Percentiles rank a stretch among this genome's conserved stretches.
Conservation (phyloP, 2,888 invertebrate genomes). For the Cephus sareptanus region DNA sequence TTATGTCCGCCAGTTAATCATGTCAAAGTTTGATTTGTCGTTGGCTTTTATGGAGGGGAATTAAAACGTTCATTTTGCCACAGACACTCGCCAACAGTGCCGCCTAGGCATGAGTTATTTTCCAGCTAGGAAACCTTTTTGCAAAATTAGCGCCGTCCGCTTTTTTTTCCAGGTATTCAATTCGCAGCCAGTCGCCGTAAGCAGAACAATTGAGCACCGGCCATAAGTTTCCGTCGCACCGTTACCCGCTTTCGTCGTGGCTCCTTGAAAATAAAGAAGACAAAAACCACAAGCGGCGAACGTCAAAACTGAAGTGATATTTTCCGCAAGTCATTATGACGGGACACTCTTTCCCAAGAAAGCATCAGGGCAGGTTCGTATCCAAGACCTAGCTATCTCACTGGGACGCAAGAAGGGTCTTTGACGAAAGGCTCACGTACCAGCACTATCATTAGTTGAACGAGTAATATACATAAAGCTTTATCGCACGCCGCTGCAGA, state of each 20-base stretch:
- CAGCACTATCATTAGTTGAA: constrained; percentile 38
- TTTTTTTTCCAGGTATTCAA: constrained; percentile 17
- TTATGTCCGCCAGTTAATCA: constrained; percentile 65
- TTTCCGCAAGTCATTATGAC: too few species aligned
- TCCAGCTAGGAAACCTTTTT: constrained; percentile 52
- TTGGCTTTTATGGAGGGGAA: constrained; percentile 65
- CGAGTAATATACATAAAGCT: constrained; percentile 48
- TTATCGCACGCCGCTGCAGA: constrained; percentile 41
- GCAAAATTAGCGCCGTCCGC: constrained; percentile 56
- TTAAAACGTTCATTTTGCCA: constrained; percentile 66
- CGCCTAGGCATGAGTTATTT: constrained; percentile 56
- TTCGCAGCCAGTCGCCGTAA: background rate
- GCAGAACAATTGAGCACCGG: background rate
- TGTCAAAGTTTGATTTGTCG: constrained; percentile 66
- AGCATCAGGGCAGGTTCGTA: background rate
- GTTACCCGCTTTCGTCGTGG: too few species aligned
- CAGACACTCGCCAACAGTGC: constrained; percentile 62
- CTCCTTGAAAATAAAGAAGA: too few species aligned
- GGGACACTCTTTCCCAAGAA: too few species aligned
- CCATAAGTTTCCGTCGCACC: background rate
- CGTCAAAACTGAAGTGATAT: too few species aligned
- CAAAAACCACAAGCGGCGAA: too few species aligned
- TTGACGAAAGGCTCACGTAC: constrained; percentile 47
- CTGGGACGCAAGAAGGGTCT: constrained; percentile 21
- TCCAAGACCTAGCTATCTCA: background rate